A percentile compares a stretch with the other conserved stretches of the same genome.
phyloP scores from a whole-genome alignment of 1,140 invertebrate species.

The Spodoptera litura region DNA sequence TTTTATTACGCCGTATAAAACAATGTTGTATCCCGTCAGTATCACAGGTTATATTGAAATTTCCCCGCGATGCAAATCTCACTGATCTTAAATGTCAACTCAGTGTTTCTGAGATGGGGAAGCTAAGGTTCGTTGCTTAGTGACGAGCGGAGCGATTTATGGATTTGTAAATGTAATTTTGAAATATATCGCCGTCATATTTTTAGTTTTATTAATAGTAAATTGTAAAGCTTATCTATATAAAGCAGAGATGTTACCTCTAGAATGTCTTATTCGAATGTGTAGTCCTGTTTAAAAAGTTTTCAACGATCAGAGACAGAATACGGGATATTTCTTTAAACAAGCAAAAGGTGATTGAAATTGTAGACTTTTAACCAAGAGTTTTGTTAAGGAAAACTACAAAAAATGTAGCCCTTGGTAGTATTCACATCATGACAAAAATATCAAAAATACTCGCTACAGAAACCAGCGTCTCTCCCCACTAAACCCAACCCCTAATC shows the following conservation, averaged over 20 bases:
- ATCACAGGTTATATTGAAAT: conserved; percentile 48
- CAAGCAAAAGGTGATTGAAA: too few relatives aligned
- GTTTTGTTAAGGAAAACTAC: too few relatives aligned
- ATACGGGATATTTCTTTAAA: too few relatives aligned
- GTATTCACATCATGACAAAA: not conserved
- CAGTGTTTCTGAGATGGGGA: conserved; percentile 39
- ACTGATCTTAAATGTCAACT: conserved; percentile 56
- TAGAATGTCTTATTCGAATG: too few relatives aligned
- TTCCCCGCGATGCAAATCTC: conserved; percentile 49
- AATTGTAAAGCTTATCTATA: too few relatives aligned
- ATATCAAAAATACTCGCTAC: not conserved
- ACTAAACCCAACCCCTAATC: conserved; percentile 16
- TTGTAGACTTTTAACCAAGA: too few relatives aligned
- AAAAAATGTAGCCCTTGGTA: too few relatives aligned
- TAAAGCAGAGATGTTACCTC: too few relatives aligned
- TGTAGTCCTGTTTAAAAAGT: not conserved
- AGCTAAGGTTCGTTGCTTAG: not conserved
- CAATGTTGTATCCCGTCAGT: not conserved
- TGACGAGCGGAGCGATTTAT: conserved; percentile 16
- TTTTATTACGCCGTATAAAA: not conserved
- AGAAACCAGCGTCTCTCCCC: not conserved
- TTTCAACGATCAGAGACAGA: not conserved
- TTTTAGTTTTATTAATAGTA: too few relatives aligned
- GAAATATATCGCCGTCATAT: not conserved
- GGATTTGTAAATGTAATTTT: not conserved